Conservation (phyloP, 2,113 vertebrate species). For the Urocolius indicus region DNA sequence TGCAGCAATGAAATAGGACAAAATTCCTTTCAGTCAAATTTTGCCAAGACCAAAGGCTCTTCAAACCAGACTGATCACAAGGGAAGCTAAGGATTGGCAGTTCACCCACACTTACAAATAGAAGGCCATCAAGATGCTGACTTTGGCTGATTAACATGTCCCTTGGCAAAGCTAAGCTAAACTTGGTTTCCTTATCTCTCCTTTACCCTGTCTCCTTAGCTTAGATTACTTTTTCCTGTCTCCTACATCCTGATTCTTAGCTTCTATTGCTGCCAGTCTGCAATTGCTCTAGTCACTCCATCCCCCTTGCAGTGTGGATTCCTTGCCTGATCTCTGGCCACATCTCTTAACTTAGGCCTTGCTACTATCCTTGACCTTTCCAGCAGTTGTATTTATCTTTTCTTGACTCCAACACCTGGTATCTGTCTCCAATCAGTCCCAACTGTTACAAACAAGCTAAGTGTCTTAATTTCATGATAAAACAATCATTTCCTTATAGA, state of each 20-base stretch:
- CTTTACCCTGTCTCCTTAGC: not conserved
- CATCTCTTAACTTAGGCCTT: not conserved
- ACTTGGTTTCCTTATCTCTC: not conserved
- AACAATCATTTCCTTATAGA: not conserved
- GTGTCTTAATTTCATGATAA: not conserved
- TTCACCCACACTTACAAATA: not conserved
- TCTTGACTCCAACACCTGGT: not conserved
- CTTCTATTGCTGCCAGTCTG: not conserved
- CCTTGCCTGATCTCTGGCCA: not conserved
- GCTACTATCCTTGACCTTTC: not conserved
- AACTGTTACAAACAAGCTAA: not conserved
- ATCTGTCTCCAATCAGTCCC: not conserved
- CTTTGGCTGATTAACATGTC: not conserved
- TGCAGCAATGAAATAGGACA: not conserved
- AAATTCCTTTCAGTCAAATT: not conserved
- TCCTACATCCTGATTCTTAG: not conserved
- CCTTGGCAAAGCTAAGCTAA: not conserved
- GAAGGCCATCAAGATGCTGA: not conserved
- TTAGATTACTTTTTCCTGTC: not conserved
- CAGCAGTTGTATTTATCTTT: not conserved
- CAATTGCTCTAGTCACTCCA: not conserved
- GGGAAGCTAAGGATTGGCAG: not conserved
- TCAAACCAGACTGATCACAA: not conserved
- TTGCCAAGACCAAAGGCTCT: not conserved
- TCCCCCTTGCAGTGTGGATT: not conserved